phyloP scores from a whole-genome alignment of 2,888 invertebrate genomes.

The Phortica okadai region DNA sequence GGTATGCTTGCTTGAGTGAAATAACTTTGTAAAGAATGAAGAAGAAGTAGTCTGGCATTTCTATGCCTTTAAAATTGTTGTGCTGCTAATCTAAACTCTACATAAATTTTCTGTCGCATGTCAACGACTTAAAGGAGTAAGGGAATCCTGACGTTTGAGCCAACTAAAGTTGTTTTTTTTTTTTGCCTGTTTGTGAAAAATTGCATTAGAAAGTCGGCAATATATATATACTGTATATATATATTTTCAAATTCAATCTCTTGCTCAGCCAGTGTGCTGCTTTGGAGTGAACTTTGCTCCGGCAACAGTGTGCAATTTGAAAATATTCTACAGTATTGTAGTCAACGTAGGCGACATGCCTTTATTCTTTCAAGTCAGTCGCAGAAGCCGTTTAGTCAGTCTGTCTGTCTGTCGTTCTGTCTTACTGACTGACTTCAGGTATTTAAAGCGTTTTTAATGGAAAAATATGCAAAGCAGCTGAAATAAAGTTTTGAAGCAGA shows the following conservation, averaged over 20 bases:
- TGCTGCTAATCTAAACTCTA: not conserved
- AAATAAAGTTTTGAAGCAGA: slow-evolving; percentile 22
- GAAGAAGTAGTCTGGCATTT: not conserved
- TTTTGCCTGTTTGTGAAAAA: slow-evolving; percentile 2
- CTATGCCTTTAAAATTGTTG: not conserved
- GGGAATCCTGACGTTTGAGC: not conserved
- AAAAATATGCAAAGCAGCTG: slow-evolving; percentile 66
- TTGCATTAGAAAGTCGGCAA: not conserved
- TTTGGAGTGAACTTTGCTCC: not conserved
- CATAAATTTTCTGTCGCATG: not conserved
- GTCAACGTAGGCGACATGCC: not conserved
- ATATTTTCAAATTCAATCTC: slow-evolving; percentile 26
- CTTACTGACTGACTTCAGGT: slow-evolving; percentile 2
- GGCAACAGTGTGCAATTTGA: not conserved
- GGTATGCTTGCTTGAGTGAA: too few species aligned
- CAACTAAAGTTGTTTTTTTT: not conserved
- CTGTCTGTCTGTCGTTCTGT: slow-evolving; percentile 5
- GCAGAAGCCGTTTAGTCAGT: not conserved
- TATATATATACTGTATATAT: not conserved
- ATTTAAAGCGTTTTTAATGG: slow-evolving; percentile 57
- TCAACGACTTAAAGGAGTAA: not conserved
- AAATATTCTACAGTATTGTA: not conserved
- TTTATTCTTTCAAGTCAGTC: slow-evolving; percentile 1
- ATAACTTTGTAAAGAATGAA: too few species aligned
- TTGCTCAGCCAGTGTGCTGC: not conserved